phyloP scores from a whole-genome alignment of 2,888 invertebrate genomes.

The Timandra comae region DNA sequence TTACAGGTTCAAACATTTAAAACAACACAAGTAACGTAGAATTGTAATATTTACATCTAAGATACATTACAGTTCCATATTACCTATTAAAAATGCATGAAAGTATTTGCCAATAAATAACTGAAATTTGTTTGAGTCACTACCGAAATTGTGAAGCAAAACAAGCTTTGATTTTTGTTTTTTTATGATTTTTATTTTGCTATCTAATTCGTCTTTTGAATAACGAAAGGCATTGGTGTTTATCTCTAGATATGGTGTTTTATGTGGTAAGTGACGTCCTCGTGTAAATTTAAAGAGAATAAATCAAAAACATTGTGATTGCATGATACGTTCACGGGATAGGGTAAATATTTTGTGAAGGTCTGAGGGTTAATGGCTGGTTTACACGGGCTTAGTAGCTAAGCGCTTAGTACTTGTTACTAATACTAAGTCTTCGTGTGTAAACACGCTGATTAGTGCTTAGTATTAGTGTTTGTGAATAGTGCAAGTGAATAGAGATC shows the following conservation, averaged over 20 bases:
- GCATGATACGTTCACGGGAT: slow-evolving; percentile 42
- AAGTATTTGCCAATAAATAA: slow-evolving; percentile 76
- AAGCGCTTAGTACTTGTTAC: too few species aligned
- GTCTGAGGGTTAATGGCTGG: slow-evolving; percentile 33
- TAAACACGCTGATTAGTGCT: too few species aligned
- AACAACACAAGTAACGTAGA: not conserved
- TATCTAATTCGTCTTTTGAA: slow-evolving; percentile 50
- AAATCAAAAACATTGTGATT: slow-evolving; percentile 24
- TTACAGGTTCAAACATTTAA: too few species aligned
- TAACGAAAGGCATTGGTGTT: slow-evolving; percentile 37
- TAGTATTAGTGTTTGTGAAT: too few species aligned
- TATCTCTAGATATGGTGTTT: slow-evolving; percentile 36
- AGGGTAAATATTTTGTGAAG: slow-evolving; percentile 35
- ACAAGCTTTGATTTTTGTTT: slow-evolving; percentile 47
- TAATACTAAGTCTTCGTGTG: too few species aligned
- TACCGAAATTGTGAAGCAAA: slow-evolving; percentile 28
- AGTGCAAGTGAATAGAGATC: too few species aligned
- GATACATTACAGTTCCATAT: too few species aligned
- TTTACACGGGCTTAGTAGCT: too few species aligned
- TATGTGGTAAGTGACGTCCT: slow-evolving; percentile 55
- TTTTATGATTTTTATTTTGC: slow-evolving; percentile 54
- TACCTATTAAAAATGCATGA: slow-evolving; percentile 42
- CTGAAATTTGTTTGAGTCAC: slow-evolving; percentile 19
- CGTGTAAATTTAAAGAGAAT: slow-evolving; percentile 21
- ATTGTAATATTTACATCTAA: not conserved